A percentile compares a stretch with the other conserved stretches of the same genome.
Evolutionary conservation across 2,113 vertebrate genomes (phyloP).

Genomic region (Catagonus wagneri): DNA sequence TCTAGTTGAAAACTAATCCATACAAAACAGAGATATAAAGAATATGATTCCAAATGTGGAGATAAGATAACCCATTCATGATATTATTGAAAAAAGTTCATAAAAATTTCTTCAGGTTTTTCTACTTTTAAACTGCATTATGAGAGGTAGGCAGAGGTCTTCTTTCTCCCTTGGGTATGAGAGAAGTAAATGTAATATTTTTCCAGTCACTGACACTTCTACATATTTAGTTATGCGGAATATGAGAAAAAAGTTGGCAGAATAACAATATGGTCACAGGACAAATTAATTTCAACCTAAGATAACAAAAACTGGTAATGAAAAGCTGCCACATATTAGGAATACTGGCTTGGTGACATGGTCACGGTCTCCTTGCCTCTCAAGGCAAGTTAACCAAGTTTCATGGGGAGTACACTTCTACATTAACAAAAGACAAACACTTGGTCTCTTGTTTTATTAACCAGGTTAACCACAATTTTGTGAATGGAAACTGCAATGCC

Average conservation of each 20-base stretch:
- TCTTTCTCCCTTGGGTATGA: background rate
- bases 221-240: background rate
- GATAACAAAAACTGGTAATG: background rate
- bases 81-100: background rate
- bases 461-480: background rate
- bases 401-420: background rate
- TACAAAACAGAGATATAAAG: background rate
- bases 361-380: background rate
- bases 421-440: background rate
- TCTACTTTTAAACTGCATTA: background rate
- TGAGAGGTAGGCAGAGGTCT: background rate
- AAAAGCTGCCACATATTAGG: background rate
- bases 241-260: slow-evolving; percentile 11
- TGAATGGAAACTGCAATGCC: background rate
- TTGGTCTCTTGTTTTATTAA: background rate
- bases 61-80: background rate
- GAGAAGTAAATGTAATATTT: background rate
- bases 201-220: background rate
- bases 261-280: background rate
- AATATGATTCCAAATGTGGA: background rate
- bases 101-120: background rate
- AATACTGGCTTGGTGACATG: background rate
- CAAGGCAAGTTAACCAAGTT: background rate
- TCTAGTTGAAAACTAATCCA: background rate
- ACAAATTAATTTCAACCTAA: background rate